These are phyloP conservation scores for Aspidoscelis tigris DNA, from an alignment of 2,113 vertebrate genomes.

Conservation along the genomic window DNA sequence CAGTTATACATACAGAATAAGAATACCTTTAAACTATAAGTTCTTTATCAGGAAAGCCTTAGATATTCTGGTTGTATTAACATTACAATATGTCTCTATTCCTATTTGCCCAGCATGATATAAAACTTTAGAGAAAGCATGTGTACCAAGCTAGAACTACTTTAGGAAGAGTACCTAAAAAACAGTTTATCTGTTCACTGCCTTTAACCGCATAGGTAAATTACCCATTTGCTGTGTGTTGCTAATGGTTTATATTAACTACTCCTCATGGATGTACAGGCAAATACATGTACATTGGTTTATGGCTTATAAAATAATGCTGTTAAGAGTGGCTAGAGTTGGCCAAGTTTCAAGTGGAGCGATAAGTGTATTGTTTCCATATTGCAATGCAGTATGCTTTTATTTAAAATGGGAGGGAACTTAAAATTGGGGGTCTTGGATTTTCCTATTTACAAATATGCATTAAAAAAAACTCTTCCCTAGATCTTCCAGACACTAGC, in stretches of 20 bases:
- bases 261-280: conserved; percentile 45
- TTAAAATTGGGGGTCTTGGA: neutral
- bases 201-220: conserved; percentile 63
- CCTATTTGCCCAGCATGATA: conserved; percentile 22
- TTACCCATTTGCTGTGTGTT: conserved; percentile 52
- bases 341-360: conserved; percentile 68
- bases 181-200: conserved; percentile 10
- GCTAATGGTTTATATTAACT: conserved; percentile 54
- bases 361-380: conserved; percentile 62
- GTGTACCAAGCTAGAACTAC: conserved; percentile 50
- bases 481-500: conserved; percentile 28
- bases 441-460: neutral
- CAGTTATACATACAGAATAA: conserved; percentile 51
- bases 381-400: conserved; percentile 45
- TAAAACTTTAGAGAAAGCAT: conserved; percentile 38
- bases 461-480: neutral
- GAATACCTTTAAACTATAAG: conserved; percentile 52
- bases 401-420: neutral
- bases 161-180: conserved; percentile 31
- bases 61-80: conserved; percentile 35
- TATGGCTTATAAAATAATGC: conserved; percentile 67
- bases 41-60: conserved; percentile 23
- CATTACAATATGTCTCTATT: conserved; percentile 27
- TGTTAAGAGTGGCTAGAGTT: conserved; percentile 55
- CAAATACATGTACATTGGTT: conserved; percentile 55